Conservation (phyloP, 2,888 invertebrate genomes). For the Seira musarum region DNA sequence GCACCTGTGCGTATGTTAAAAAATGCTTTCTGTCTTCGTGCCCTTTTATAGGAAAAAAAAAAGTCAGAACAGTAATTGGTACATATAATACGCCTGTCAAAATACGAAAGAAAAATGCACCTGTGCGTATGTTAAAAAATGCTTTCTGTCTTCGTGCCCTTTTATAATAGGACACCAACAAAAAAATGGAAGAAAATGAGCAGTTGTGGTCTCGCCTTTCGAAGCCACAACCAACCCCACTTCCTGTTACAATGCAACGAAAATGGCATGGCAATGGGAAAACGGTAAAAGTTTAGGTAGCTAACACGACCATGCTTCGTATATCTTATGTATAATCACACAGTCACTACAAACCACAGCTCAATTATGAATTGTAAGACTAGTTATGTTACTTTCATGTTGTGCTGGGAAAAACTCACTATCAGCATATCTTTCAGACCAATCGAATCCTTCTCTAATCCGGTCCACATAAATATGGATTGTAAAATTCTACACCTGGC, state of each 20-base stretch:
- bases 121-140: no score
- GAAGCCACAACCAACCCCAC: neutral
- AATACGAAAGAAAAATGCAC: slow-evolving; percentile 21
- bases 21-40: neutral
- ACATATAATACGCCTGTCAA: slow-evolving; percentile 24
- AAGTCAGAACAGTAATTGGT: no score
- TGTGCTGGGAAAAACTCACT: no score
- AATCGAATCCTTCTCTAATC: no score
- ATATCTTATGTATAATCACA: neutral
- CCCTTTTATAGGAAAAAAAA: no score
- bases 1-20: neutral
- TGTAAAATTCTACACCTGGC: slow-evolving; percentile 23
- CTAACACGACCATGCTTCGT: neutral
- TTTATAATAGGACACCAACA: neutral
- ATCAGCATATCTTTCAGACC: no score
- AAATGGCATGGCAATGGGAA: neutral
- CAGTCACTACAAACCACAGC: neutral
- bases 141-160: neutral
- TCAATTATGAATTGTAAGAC: no score
- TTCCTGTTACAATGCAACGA: no score
- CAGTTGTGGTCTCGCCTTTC: no score
- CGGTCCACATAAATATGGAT: slow-evolving; percentile 36
- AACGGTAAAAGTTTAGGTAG: neutral
- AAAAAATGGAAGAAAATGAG: slow-evolving; percentile 1
- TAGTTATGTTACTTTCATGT: no score